phyloP scores from a whole-genome alignment of 2,888 invertebrate species.

The Anthrax anthrax region DNA sequence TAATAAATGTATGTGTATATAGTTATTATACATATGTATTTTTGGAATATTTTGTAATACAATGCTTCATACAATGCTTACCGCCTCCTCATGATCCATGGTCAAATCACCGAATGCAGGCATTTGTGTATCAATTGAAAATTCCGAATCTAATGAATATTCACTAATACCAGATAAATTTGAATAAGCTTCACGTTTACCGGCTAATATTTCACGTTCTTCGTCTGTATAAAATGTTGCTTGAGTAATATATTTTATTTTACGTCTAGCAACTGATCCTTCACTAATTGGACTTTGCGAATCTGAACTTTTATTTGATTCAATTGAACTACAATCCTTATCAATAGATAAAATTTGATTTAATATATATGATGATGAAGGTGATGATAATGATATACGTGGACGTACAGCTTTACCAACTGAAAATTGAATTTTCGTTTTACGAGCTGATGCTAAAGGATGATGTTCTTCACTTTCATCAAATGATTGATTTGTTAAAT shows the following conservation, averaged over 20 bases:
- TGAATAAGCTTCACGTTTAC: constrained; percentile 20
- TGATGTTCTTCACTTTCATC: neutral
- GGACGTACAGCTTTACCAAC: constrained; percentile 30
- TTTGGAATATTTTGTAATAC: no score
- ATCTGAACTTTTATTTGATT: constrained; percentile 18
- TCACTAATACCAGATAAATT: constrained; percentile 29
- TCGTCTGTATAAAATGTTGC: constrained; percentile 39
- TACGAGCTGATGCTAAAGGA: neutral
- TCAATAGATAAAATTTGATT: constrained; percentile 10
- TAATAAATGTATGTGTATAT: no score
- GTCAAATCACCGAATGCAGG: constrained; percentile 33
- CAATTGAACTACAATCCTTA: constrained; percentile 14
- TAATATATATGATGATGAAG: neutral
- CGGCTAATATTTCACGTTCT: constrained; percentile 34
- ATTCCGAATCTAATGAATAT: constrained; percentile 37
- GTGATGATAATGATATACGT: constrained; percentile 9
- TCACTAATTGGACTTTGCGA: constrained; percentile 30
- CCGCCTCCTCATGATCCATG: constrained; percentile 33
- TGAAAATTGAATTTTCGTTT: constrained; percentile 22
- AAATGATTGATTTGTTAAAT: neutral
- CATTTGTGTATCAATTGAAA: constrained; percentile 39
- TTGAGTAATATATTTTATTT: constrained; percentile 42
- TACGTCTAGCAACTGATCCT: constrained; percentile 29
- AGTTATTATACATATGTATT: no score
- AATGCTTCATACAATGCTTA: constrained; percentile 18